Evolutionary conservation across 2,888 invertebrate species (phyloP), one percentile per base, ranked within the genome.

Genomic region (Agonopterix heracliana): DNA sequence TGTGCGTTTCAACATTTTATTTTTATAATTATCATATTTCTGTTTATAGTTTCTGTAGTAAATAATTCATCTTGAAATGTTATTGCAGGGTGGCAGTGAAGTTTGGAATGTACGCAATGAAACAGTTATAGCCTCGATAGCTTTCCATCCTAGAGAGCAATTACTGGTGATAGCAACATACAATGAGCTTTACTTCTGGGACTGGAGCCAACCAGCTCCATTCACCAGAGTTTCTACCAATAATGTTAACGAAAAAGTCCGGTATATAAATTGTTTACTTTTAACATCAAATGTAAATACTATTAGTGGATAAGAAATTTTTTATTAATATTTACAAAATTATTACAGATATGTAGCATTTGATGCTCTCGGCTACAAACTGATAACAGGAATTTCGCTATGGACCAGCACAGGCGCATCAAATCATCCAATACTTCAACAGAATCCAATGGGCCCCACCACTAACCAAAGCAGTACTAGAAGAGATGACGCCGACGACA

Each of bases 181-280:
- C 68, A 96, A 96, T 85, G 93, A 94, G 73, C 89, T 97, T 8
- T 93, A 94, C 72, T 96, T 96, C 78, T 97, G 96, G 96, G 95
- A 96, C 71, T 96, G 96, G 96, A 93, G 92, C 64, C 91, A 92
- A 61, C 91, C 93, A 1, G 90, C 93, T 50, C 95, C 95, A 0
- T 94, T 94, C 70, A 92, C 93, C 46, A 92, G 92, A 68, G 92
- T 94, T 52, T 90, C 91, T 35, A 96, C 96, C n/a, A 90, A 90
- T 54, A 92, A 91, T 71, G 90, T 92, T 14, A 93, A 92, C 77
- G 96, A 96, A 78, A 94, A 95, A 92, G 94, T 96, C 63, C 90
- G 94, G 94, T 94, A 75, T 63, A 88, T 71, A 50, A 59, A 38
- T 5, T 26, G 26, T 26, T 26, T 26, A 26, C 26, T 26, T 26